These are phyloP conservation scores for Gila robusta DNA, from an alignment of 2,797 vertebrate species.

Conservation along the genomic window DNA sequence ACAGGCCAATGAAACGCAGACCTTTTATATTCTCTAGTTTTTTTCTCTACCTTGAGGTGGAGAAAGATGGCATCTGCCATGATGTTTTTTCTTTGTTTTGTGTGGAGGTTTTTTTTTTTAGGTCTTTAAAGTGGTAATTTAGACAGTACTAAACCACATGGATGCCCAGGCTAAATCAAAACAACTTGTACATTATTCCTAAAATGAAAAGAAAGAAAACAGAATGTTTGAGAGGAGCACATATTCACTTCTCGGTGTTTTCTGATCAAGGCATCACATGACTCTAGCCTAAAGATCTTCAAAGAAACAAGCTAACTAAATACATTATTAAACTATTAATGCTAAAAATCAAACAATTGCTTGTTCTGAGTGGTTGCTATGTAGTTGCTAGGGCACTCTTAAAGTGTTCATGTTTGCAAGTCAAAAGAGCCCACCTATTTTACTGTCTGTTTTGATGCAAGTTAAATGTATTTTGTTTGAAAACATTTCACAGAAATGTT, in stretches of 20 bases:
- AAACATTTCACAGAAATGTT: not conserved
- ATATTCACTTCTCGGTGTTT: not conserved
- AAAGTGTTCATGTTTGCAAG: not conserved
- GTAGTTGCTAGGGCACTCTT: not conserved
- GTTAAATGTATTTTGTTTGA: not conserved
- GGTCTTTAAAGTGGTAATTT: constrained; percentile 43
- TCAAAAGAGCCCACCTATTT: not conserved
- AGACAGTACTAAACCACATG: constrained; percentile 38
- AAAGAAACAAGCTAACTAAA: not conserved
- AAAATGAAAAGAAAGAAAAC: constrained; percentile 13
- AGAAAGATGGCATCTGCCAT: constrained; percentile 24
- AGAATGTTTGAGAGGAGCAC: not conserved
- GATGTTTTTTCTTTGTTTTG: not conserved
- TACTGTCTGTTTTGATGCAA: not conserved
- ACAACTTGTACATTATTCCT: constrained; percentile 38
- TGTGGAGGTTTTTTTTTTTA: not conserved
- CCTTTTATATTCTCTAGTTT: not conserved
- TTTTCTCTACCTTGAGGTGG: constrained; percentile 22
- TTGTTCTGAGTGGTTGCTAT: not conserved
- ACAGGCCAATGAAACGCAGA: constrained; percentile 13
- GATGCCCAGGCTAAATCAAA: constrained; percentile 46
- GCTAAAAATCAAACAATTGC: not conserved
- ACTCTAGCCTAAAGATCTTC: not conserved
- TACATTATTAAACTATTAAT: constrained; percentile 1
- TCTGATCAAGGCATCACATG: not conserved